Evolutionary conservation across 2,888 invertebrate species (phyloP).

Genomic region (Venusia cambrica): DNA sequence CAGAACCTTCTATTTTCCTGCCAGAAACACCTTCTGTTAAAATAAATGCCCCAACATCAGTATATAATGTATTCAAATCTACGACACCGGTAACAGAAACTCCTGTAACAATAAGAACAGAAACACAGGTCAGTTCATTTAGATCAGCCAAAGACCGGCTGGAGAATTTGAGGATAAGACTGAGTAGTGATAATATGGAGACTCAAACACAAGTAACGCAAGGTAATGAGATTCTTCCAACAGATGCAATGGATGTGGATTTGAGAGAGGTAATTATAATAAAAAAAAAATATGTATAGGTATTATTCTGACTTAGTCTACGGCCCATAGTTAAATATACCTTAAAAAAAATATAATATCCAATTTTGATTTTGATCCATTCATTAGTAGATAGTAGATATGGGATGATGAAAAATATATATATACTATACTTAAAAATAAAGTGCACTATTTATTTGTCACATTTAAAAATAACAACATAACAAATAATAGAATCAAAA

Average conservation of each 20-base stretch:
- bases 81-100: conserved; percentile 8
- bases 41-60: conserved; percentile 11
- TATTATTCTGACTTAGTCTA: too few relatives aligned
- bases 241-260: conserved; percentile 66
- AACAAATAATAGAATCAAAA: too few relatives aligned
- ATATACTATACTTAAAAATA: too few relatives aligned
- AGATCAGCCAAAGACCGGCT: conserved; percentile 54
- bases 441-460: too few relatives aligned
- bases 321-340: too few relatives aligned
- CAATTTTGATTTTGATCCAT: too few relatives aligned
- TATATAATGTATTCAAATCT: conserved; percentile 21
- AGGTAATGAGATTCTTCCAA: conserved; percentile 25
- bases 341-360: too few relatives aligned
- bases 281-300: too few relatives aligned
- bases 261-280: conserved; percentile 60
- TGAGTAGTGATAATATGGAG: conserved; percentile 48
- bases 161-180: conserved; percentile 44
- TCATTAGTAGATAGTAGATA: too few relatives aligned
- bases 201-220: conserved; percentile 27
- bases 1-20: conserved; percentile 21
- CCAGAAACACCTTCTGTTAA: conserved; percentile 5
- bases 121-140: conserved; percentile 23
- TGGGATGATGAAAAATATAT: too few relatives aligned
- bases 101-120: conserved; percentile 23
- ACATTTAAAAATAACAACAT: too few relatives aligned